Evolutionary conservation across 2,113 vertebrate genomes (phyloP), one percentile per base, ranked within the genome.

Genomic region (Salvator merianae): DNA sequence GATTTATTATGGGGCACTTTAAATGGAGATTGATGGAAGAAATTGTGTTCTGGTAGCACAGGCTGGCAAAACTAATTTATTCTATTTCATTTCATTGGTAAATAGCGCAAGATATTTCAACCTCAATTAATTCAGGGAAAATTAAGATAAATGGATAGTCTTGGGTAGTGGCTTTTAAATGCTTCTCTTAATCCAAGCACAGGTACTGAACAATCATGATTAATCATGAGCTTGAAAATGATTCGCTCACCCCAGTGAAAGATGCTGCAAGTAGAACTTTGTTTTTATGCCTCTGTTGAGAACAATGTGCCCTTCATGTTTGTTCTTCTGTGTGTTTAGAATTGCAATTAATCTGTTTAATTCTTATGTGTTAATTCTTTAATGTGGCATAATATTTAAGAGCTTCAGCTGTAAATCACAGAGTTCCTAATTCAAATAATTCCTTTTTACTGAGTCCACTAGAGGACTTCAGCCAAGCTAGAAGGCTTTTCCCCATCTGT

Each of bases 71-170:
- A 71, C 82, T 89, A 84, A 91, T 87, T 86, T 88, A 74, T 75
- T 87, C 62, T 36, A 0, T 92, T 93, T 90, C 4, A 83, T 93
- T 93, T 92, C 26, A 30, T 70, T 77, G 76, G 63, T 91, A 93
- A 94, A 91, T 90, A 93, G 91, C 88, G 77, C 82, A 90, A 86
- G 63, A 77, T 92, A 92, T 92, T 93, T 95, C 93, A 88, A 73
- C 84, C 62, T 85, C 84, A 88, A 8, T 88, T 93, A 94, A 90
- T 84, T 93, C 87, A 24, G 26, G 87, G 82, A 63, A 85, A 92
- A 91, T 91, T 70, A 88, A 93, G 90, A 95, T 90, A 84, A 92
- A 92, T 93, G 82, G 91, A 91, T 88, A 43, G 81, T 87, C 69
- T 90, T 28, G 69, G 88, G 83, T 34, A 79, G 77, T 87, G 75